Evolutionary conservation across 2,113 vertebrate genomes (phyloP), one percentile per base, ranked within the genome.

Genomic region (Protobothrops mucrosquamatus): DNA sequence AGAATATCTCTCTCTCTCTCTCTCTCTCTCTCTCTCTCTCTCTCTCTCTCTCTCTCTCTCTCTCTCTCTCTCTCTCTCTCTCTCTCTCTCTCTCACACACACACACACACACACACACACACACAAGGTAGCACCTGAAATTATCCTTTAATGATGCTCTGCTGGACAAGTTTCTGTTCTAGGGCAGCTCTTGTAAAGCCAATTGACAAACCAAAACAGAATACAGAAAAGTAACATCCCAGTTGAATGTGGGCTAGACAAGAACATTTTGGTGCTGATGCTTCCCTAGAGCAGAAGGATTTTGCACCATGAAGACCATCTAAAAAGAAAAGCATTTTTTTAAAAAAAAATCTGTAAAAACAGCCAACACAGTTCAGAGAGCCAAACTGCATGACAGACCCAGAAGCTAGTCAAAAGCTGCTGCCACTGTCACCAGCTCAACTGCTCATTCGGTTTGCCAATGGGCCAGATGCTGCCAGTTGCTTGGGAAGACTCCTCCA

Each of bases 381-480:
- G 93, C 94, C 97, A 94, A 91, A 94, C 88, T 95, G 23, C 0
- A 64, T 91, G 96, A 94, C 94, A 95, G 96, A 96, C 94, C 96
- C 96, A 94, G 94, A 96, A 96, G 97, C 81, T 34, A 94, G 93
- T 96, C 96, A 91, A 92, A 89, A 34, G 39, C 48, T 87, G n/a
- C 54, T 57, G 54, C 61, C n/a, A 89, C 54, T 29, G 88, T 57
- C 92, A 93, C 95, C 94, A 55, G 51, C 64, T 95, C 23, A 94
- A 96, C 92, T 6, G 88, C 96, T 95, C 88, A 93, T 34, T 97
- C 94, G 0, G 3, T 95, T 95, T 97, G 98, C 98, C 98, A 98
- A 98, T 94, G 92, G 97, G 96, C 94, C 98, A 98, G 98, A 98
- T 98, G 98, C 97, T 97, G 95, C 93, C 93, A 56, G 88, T 52